These are phyloP conservation scores for Holcopasites calliopsidis DNA, from an alignment of 1,140 invertebrate species.

Conservation along the genomic window DNA sequence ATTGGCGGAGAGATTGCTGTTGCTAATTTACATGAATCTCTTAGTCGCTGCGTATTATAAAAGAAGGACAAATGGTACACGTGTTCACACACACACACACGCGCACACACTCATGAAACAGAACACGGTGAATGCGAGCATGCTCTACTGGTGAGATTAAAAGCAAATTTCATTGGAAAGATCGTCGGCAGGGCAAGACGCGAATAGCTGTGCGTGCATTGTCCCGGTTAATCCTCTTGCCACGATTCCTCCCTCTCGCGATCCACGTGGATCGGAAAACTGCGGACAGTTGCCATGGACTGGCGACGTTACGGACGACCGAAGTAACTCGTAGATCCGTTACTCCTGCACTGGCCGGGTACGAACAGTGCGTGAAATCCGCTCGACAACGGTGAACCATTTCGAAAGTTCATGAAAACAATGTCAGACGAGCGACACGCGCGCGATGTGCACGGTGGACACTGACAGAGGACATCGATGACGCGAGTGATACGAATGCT, in stretches of 20 bases:
- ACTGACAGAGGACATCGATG: neutral
- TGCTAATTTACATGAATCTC: too few species aligned
- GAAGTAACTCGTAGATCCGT: conserved; percentile 53
- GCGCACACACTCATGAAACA: too few species aligned
- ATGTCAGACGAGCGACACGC: neutral
- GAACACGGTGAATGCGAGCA: too few species aligned
- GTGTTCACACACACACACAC: too few species aligned
- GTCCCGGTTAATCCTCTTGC: conserved; percentile 6
- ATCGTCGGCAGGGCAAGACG: neutral
- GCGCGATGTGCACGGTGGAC: neutral
- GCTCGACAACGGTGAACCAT: neutral
- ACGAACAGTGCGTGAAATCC: conserved; percentile 8
- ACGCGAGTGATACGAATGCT: neutral
- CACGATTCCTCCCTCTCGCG: conserved; percentile 7
- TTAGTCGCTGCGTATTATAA: too few species aligned
- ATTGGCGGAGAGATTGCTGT: too few species aligned
- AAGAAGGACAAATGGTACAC: too few species aligned
- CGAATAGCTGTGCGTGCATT: neutral
- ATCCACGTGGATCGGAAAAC: conserved; percentile 33
- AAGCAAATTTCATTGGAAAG: neutral
- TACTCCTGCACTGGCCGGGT: conserved; percentile 28
- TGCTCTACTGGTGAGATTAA: too few species aligned
- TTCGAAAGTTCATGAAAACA: conserved; percentile 36
- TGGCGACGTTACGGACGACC: conserved; percentile 47
- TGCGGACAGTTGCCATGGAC: conserved; percentile 40